Conservation (phyloP, 2,888 invertebrate genomes). For the Heliconius sara region DNA sequence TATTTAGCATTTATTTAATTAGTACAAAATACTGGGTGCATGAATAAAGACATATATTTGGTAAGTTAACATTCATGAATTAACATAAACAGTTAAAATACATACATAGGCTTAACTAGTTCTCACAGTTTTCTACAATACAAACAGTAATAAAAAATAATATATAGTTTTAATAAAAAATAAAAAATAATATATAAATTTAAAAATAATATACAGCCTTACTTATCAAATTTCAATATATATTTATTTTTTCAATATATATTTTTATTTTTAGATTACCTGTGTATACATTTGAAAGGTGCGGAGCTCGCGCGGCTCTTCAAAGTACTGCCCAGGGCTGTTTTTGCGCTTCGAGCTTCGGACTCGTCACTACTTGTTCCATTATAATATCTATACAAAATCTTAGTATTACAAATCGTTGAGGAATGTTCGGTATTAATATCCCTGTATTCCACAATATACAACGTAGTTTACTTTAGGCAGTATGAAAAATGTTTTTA, state of each 20-base stretch:
- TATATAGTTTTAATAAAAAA: not conserved
- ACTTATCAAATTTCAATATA: constrained; percentile 4
- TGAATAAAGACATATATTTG: no score
- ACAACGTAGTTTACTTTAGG: not conserved
- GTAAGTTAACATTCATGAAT: not conserved
- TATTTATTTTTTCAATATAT: constrained; percentile 14
- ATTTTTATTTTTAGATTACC: constrained; percentile 18
- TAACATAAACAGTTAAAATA: not conserved
- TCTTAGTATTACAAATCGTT: constrained; percentile 37
- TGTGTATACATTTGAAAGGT: constrained; percentile 26
- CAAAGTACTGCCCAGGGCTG: constrained; percentile 47
- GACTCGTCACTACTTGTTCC: constrained; percentile 32
- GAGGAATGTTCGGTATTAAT: constrained; percentile 5
- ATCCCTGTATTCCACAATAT: not conserved
- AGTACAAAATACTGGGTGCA: not conserved
- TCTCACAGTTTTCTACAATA: not conserved
- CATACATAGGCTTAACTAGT: no score
- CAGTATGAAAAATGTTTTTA: not conserved
- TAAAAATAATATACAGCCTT: no score
- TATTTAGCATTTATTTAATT: no score
- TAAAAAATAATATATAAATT: not conserved
- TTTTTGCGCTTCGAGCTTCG: constrained; percentile 46
- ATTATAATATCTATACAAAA: constrained; percentile 34
- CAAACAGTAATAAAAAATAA: not conserved
- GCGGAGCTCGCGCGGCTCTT: constrained; percentile 39